These are phyloP conservation scores for Euthynnus affinis DNA, from an alignment of 2,797 vertebrate genomes.

Conservation along the genomic window DNA sequence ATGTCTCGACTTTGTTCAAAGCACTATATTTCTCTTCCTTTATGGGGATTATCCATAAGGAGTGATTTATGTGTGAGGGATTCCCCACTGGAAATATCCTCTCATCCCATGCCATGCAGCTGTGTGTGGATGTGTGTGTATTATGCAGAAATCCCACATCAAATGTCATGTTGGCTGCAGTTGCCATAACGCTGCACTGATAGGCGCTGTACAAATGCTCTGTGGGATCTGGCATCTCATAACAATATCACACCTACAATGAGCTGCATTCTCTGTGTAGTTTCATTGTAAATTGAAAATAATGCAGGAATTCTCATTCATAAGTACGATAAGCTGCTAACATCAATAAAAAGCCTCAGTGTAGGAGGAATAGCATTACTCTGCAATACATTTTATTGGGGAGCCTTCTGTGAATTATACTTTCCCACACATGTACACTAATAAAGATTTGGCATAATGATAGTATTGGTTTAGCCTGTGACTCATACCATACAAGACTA, in stretches of 20 bases:
- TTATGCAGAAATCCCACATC: slow-evolving; percentile 39
- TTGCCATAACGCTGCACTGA: slow-evolving; percentile 38
- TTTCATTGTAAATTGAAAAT: slow-evolving; percentile 56
- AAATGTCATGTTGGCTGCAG: slow-evolving; percentile 46
- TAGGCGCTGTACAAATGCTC: slow-evolving; percentile 24
- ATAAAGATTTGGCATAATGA: slow-evolving; percentile 22
- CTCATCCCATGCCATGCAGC: slow-evolving; percentile 53
- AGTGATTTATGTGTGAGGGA: slow-evolving; percentile 45
- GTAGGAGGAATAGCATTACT: slow-evolving; percentile 62
- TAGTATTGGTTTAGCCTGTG: slow-evolving; percentile 11
- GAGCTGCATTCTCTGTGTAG: slow-evolving; percentile 40
- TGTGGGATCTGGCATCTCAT: slow-evolving; percentile 36
- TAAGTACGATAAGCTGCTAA: slow-evolving; percentile 51
- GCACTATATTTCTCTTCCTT: slow-evolving; percentile 31
- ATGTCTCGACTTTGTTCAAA: slow-evolving; percentile 32
- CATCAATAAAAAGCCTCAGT: slow-evolving; percentile 29
- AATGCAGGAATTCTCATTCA: slow-evolving; percentile 71
- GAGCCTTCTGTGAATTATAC: slow-evolving; percentile 49
- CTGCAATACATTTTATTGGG: slow-evolving; percentile 26
- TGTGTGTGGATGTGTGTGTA: slow-evolving; percentile 24
- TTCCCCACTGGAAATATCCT: slow-evolving; percentile 56
- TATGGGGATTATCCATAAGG: slow-evolving; percentile 48
- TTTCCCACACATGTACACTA: slow-evolving; percentile 42
- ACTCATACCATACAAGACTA: slow-evolving; percentile 9
- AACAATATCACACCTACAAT: slow-evolving; percentile 58